These are phyloP conservation scores for Mus minutoides DNA, from an alignment of 2,797 vertebrate genomes.

Conservation along the genomic window DNA sequence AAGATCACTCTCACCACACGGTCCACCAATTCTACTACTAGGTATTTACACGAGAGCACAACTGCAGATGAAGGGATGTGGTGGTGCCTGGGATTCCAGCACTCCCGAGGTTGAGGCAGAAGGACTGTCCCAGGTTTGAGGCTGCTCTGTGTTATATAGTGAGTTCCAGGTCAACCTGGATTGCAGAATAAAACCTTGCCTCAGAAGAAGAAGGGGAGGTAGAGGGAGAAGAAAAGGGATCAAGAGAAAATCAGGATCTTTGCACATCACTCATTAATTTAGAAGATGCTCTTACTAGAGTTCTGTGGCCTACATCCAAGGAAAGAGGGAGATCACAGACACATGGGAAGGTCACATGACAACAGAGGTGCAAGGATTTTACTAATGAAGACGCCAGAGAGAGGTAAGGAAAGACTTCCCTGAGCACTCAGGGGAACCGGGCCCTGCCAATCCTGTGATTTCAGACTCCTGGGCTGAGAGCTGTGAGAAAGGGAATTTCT, in stretches of 20 bases:
- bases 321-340: not conserved
- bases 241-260: not conserved
- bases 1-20: not conserved
- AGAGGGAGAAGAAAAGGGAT: not conserved
- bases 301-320: not conserved
- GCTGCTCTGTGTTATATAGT: not conserved
- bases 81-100: not conserved
- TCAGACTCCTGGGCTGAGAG: not conserved
- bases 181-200: not conserved
- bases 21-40: not conserved
- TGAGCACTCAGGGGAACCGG: not conserved
- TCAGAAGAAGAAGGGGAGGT: not conserved
- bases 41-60: slow-evolving; percentile 27
- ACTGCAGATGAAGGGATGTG: not conserved
- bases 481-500: not conserved
- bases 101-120: not conserved
- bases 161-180: not conserved
- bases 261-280: not conserved
- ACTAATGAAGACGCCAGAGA: too few relatives aligned
- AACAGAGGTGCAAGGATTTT: not conserved
- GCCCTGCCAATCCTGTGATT: not conserved
- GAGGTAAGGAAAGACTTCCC: not conserved
- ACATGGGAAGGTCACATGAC: not conserved
- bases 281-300: not conserved
- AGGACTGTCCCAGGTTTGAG: not conserved